Percentiles rank a stretch among this genome's conserved stretches.
Evolutionary conservation across 2,797 vertebrate species (phyloP).

Genomic region (Tapirus indicus): DNA sequence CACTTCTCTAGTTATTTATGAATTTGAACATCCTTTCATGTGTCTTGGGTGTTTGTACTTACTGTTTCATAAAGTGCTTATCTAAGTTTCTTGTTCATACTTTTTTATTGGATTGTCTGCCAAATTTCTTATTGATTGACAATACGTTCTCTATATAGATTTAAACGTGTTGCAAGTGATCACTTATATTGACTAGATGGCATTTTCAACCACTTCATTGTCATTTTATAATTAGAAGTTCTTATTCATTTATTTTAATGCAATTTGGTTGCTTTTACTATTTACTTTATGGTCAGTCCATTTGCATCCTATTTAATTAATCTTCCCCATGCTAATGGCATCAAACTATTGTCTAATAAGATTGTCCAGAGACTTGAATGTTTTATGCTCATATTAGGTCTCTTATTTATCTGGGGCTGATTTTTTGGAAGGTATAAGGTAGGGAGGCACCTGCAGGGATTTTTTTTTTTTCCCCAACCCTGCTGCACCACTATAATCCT

Average conservation of each 20-base stretch:
- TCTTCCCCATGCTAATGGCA: neutral
- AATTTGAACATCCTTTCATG: neutral
- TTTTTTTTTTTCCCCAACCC: neutral
- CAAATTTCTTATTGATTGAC: neutral
- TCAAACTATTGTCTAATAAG: neutral
- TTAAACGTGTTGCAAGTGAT: neutral
- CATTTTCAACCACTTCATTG: neutral
- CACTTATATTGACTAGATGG: neutral
- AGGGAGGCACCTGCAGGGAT: accelerated
- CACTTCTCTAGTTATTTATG: neutral
- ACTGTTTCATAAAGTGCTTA: neutral
- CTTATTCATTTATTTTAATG: conserved; percentile 26
- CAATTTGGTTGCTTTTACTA: neutral
- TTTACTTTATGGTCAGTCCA: neutral
- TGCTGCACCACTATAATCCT: accelerated
- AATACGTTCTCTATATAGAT: neutral
- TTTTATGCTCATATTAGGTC: neutral
- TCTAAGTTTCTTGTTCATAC: neutral
- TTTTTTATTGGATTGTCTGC: neutral
- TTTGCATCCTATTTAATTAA: neutral
- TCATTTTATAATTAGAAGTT: neutral
- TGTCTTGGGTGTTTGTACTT: neutral
- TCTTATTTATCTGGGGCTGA: neutral
- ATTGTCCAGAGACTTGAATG: neutral
- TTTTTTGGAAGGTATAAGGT: neutral